These are phyloP conservation scores for Dynastes tityus DNA, from an alignment of 2,888 invertebrate genomes.

Conservation along the genomic window DNA sequence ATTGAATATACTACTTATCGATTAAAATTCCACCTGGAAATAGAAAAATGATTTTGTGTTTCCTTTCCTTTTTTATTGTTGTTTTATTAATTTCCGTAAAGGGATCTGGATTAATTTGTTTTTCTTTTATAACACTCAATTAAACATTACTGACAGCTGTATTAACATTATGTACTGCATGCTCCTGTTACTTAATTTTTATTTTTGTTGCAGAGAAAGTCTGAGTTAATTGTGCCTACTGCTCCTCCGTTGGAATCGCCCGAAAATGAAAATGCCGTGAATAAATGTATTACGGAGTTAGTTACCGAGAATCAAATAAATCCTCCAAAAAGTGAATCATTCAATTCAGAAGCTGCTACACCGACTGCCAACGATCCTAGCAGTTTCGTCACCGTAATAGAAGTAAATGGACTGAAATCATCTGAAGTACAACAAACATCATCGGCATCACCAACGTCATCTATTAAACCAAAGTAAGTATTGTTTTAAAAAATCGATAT, in stretches of 20 bases:
- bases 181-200: neutral
- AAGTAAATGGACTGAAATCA: slow-evolving; percentile 86
- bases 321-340: slow-evolving; percentile 39
- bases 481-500: neutral
- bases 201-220: slow-evolving; percentile 47
- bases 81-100: too few relatives aligned
- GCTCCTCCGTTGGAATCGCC: slow-evolving; percentile 59
- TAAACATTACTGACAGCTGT: too few relatives aligned
- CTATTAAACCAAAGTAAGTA: slow-evolving; percentile 66
- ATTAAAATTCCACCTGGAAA: too few relatives aligned
- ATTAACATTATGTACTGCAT: too few relatives aligned
- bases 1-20: too few relatives aligned
- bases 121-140: too few relatives aligned
- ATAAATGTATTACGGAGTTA: slow-evolving; percentile 82
- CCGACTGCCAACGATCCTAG: slow-evolving; percentile 69
- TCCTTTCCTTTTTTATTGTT: too few relatives aligned
- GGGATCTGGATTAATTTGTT: too few relatives aligned
- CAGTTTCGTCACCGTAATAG: slow-evolving; percentile 90
- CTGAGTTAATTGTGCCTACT: slow-evolving; percentile 53
- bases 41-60: too few relatives aligned
- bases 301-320: slow-evolving; percentile 52
- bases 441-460: slow-evolving; percentile 59
- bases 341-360: slow-evolving; percentile 46
- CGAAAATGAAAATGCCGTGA: slow-evolving; percentile 69
- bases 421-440: slow-evolving; percentile 52